Conservation (phyloP, 1,140 invertebrate genomes). For the Pseudomyrmex sp. region DNA sequence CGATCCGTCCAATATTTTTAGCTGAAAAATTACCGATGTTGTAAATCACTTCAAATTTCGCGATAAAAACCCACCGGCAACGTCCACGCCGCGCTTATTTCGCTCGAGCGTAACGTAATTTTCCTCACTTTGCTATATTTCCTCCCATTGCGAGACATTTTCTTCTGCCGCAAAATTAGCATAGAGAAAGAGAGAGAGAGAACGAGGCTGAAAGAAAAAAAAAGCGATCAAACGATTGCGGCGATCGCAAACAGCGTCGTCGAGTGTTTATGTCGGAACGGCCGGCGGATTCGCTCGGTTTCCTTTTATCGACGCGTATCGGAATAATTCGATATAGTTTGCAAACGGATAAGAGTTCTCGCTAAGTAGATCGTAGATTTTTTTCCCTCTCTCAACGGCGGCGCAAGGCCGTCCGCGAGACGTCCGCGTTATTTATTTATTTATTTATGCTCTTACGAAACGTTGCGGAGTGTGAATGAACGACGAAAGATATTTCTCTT, state of each 20-base stretch:
- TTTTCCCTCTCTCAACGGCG: no score
- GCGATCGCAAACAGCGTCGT: background rate
- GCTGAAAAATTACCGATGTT: background rate
- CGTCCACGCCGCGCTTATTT: background rate
- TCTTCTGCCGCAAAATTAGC: constrained; percentile 26
- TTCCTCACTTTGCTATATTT: constrained; percentile 11
- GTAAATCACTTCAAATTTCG: constrained; percentile 27
- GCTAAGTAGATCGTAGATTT: constrained; percentile 30
- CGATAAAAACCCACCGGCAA: constrained; percentile 13
- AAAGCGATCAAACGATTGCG: background rate
- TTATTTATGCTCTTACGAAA: constrained; percentile 8
- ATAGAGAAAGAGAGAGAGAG: background rate
- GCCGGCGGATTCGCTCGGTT: constrained; percentile 11
- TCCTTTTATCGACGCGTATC: constrained; percentile 18
- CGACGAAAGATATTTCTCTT: background rate
- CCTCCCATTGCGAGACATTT: background rate
- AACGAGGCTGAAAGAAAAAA: background rate
- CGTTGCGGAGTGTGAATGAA: background rate
- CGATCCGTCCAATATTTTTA: background rate
- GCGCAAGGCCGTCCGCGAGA: background rate
- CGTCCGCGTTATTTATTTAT: constrained; percentile 20
- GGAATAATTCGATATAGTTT: constrained; percentile 16
- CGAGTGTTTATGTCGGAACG: background rate
- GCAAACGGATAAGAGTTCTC: background rate
- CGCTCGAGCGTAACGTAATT: constrained; percentile 5